phyloP scores from a whole-genome alignment of 2,888 invertebrate species.

The Gymnocheta viridis region DNA sequence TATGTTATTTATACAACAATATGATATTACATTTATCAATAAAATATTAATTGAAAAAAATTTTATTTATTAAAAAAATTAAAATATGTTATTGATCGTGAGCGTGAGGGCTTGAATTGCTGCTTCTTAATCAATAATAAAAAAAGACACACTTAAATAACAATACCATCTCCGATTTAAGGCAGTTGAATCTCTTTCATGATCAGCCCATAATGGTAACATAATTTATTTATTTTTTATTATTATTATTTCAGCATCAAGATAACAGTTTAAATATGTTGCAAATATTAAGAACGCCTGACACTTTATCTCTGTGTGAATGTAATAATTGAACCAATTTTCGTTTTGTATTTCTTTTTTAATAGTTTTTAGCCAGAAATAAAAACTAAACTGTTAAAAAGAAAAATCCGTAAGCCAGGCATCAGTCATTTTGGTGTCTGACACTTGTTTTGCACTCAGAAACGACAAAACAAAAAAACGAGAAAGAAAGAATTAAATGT shows the following conservation, averaged over 20 bases:
- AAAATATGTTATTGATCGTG: too few relatives aligned
- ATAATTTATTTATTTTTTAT: background rate
- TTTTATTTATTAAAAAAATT: too few relatives aligned
- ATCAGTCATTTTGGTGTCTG: constrained; percentile 59
- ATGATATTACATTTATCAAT: too few relatives aligned
- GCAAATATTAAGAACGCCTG: constrained; percentile 27
- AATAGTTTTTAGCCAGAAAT: background rate
- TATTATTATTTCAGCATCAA: background rate
- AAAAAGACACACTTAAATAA: too few relatives aligned
- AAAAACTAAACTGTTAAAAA: constrained; percentile 20
- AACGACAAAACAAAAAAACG: background rate
- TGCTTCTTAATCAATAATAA: too few relatives aligned
- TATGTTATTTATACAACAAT: too few relatives aligned
- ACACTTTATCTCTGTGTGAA: constrained; percentile 25
- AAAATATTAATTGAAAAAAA: too few relatives aligned
- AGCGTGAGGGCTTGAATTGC: too few relatives aligned
- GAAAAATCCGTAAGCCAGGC: constrained; percentile 35
- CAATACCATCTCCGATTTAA: too few relatives aligned
- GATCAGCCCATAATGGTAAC: background rate
- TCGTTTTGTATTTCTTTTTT: constrained; percentile 1
- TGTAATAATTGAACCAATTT: constrained; percentile 53
- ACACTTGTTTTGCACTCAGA: constrained; percentile 56
- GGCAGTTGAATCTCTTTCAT: background rate
- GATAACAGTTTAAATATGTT: background rate
- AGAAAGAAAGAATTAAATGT: background rate